Evolutionary conservation across 2,797 vertebrate genomes (phyloP).

Genomic region (Pteronotus mesoamericanus): DNA sequence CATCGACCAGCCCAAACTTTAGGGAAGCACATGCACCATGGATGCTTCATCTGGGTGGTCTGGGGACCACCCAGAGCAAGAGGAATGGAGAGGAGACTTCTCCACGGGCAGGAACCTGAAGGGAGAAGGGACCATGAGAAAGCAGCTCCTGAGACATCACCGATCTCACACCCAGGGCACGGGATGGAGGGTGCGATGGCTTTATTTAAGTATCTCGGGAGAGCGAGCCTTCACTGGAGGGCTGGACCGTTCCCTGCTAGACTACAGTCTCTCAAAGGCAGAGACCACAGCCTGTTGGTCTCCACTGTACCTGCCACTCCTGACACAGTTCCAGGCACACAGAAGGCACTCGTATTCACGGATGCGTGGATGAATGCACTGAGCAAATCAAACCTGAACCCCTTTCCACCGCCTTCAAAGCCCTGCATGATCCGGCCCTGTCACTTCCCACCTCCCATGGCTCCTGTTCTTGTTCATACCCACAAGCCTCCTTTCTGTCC

Average conservation of each 20-base stretch:
- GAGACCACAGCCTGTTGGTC: no score
- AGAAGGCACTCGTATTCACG: background rate
- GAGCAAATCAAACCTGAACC: background rate
- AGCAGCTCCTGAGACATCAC: background rate
- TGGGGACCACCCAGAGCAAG: background rate
- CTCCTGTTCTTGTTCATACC: background rate
- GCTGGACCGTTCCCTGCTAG: background rate
- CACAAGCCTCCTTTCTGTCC: background rate
- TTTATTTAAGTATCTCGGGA: background rate
- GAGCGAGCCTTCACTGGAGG: background rate
- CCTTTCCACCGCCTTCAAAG: background rate
- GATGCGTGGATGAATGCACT: background rate
- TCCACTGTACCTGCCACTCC: background rate
- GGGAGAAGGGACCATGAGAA: background rate
- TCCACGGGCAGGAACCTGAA: background rate
- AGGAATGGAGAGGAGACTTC: background rate
- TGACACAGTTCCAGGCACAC: rapidly evolving
- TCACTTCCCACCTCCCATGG: background rate
- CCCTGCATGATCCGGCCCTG: background rate
- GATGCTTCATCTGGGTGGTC: background rate
- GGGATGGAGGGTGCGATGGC: background rate
- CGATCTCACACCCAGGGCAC: no score
- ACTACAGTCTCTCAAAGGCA: background rate
- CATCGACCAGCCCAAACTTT: background rate
- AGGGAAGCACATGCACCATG: background rate